A percentile compares a stretch with the other conserved stretches of the same genome.
Conservation (phyloP, 2,888 invertebrate species). For the Autographa gamma region DNA sequence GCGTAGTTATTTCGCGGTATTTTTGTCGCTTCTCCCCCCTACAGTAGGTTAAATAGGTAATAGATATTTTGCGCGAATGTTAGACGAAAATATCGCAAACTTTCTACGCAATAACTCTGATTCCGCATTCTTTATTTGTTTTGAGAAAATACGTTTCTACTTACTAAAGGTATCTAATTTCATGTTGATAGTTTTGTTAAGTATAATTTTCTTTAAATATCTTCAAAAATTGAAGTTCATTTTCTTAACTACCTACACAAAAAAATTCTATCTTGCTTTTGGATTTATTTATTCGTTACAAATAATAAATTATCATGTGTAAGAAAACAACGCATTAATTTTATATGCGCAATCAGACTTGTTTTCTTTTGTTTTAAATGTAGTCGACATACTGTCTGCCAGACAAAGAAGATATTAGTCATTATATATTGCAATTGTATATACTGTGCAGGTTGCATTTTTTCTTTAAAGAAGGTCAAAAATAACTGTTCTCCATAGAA, state of each 20-base stretch:
- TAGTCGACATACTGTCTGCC: background rate
- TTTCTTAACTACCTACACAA: background rate
- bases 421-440: background rate
- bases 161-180: background rate
- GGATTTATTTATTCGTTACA: background rate
- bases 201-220: no score
- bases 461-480: background rate
- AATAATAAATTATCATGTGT: no score
- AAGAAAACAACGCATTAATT: background rate
- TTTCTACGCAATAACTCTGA: background rate
- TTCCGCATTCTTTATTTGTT: background rate
- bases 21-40: background rate
- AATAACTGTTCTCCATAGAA: background rate
- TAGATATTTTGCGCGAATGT: background rate
- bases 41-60: conserved; percentile 2
- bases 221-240: no score
- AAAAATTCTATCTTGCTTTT: background rate
- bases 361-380: conserved; percentile 1
- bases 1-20: conserved; percentile 2
- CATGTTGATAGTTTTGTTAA: no score
- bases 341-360: background rate
- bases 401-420: conserved; percentile 2
- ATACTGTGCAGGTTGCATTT: background rate
- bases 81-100: background rate
- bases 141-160: background rate